Conservation (phyloP, 2,888 invertebrate species). For the Pristionchus entomophagus region DNA sequence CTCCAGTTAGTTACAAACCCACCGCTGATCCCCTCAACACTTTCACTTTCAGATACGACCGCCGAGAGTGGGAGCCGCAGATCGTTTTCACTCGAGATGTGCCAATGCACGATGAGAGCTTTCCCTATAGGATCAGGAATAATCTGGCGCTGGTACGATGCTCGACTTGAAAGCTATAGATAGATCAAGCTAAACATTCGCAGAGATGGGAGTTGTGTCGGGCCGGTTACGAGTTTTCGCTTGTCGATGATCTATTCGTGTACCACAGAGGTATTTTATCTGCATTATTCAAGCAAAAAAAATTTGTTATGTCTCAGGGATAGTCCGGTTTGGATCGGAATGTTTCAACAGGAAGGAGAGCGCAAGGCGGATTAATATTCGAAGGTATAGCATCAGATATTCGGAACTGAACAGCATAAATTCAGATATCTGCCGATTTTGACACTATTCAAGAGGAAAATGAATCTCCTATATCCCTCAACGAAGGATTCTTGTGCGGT, state of each 20-base stretch:
- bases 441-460: neutral
- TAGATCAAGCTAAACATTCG: neutral
- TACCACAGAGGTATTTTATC: constrained; percentile 53
- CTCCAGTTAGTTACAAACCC: no score
- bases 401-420: no score
- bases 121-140: constrained; percentile 54
- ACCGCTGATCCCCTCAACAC: neutral
- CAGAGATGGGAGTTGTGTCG: constrained; percentile 62
- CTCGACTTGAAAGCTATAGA: neutral
- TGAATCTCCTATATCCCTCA: neutral
- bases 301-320: no score
- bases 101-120: constrained; percentile 55
- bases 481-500: neutral
- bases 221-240: constrained; percentile 55
- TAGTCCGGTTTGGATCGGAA: neutral
- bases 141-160: constrained; percentile 54
- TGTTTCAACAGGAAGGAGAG: neutral
- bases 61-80: constrained; percentile 54
- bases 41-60: neutral
- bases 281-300: no score
- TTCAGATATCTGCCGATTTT: neutral
- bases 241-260: constrained; percentile 60
- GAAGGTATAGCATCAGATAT: neutral
- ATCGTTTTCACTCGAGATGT: constrained; percentile 52
- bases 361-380: neutral